These are phyloP conservation scores for Phthorimaea operculella DNA, from an alignment of 1,140 invertebrate species.

Conservation along the genomic window DNA sequence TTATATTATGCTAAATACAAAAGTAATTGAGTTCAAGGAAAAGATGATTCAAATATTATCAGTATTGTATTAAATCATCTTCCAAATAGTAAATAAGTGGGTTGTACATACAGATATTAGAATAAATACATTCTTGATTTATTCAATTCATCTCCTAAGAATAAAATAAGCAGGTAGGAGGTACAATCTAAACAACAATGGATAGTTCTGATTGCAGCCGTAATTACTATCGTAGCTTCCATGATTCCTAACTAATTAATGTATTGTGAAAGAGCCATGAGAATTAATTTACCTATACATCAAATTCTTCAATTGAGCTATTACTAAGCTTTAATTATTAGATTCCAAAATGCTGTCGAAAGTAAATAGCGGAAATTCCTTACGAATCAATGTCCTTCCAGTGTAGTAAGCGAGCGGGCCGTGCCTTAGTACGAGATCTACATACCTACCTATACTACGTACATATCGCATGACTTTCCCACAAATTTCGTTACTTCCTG, in stretches of 20 bases:
- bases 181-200: background rate
- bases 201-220: background rate
- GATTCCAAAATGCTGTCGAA: background rate
- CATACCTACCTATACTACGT: constrained; percentile 21
- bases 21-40: too few species aligned
- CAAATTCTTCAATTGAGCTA: background rate
- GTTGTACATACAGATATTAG: too few species aligned
- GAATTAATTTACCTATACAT: background rate
- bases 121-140: too few species aligned
- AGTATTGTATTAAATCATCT: too few species aligned
- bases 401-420: constrained; percentile 30
- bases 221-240: background rate
- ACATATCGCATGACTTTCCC: constrained; percentile 13
- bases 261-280: background rate
- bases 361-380: constrained; percentile 13
- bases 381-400: constrained; percentile 27
- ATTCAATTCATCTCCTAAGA: too few species aligned
- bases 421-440: constrained; percentile 16
- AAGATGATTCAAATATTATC: too few species aligned
- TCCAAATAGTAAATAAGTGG: too few species aligned
- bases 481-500: constrained; percentile 10
- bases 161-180: too few species aligned
- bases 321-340: background rate
- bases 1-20: too few species aligned
- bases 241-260: background rate